Evolutionary conservation across 2,797 vertebrate genomes (phyloP), one percentile per base, ranked within the genome.

Genomic region (Anas capensis): DNA sequence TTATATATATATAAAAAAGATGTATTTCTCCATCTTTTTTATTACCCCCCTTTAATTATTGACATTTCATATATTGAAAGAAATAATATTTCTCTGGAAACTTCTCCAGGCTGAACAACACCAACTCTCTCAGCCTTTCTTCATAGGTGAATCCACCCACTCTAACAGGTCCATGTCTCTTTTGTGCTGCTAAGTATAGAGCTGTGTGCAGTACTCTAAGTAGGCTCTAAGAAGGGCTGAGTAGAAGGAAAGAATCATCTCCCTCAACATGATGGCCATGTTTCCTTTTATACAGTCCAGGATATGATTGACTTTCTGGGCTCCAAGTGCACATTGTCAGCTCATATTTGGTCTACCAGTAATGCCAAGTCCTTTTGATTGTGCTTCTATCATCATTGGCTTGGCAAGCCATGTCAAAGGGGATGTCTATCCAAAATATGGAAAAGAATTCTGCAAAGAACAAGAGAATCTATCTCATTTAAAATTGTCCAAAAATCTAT

Each of bases 381-480:
- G 18, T 14, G 40, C 17, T 86, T 94, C 60, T 21, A 23, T 12
- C 56, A 23, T 62, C 46, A 27, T 61, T n/a, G 54, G 8, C 4
- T 17, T 51, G 14, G 13, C 34, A 80, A 86, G 6, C 3, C 10
- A 8, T 34, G 27, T 44, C 48, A 76, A 65, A 88, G 85, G 3
- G 5, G 16, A 77, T 76, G 4, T 5, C 80, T 81, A 40, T 53
- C 88, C 27, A 15, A 79, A 80, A 53, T 38, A 46, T 29, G 11
- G 36, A 53, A 53, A 77, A 23, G 4, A 40, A 4, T 54, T 3
- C 7, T 62, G 8, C 0, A 0, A 73, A 57, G 26, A 76, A 53
- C 7, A 71, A 44, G 71, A 88, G 2, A 69, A 84, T 58, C 3
- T 0, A 46, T 79, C 60, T 68, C 6, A 62, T 82, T 62, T 42